These are phyloP conservation scores for Chaetodon auriga DNA, from an alignment of 2,113 vertebrate genomes.

Conservation along the genomic window DNA sequence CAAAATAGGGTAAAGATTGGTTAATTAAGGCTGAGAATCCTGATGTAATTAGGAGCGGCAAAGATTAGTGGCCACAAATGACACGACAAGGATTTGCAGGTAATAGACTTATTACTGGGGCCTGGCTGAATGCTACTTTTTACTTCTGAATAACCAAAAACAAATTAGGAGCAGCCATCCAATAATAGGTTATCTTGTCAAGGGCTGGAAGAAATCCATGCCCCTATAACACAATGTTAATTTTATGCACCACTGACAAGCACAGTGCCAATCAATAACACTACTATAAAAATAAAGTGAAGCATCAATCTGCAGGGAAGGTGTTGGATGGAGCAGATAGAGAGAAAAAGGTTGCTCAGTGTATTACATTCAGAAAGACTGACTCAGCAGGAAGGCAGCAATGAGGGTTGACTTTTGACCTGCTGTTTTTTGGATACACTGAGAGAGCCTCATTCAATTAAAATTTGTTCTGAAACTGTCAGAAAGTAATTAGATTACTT, in stretches of 20 bases:
- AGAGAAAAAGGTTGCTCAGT: constrained; percentile 25
- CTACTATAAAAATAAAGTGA: constrained; percentile 81
- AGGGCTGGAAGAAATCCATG: constrained; percentile 85
- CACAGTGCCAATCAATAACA: constrained; percentile 81
- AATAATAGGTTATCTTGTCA: constrained; percentile 87
- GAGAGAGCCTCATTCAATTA: neutral
- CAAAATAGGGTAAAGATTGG: constrained; percentile 85
- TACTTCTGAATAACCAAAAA: constrained; percentile 89
- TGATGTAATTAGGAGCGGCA: constrained; percentile 86
- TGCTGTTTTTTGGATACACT: neutral
- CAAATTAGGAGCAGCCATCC: constrained; percentile 84
- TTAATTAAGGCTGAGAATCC: constrained; percentile 86
- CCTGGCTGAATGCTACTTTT: constrained; percentile 83
- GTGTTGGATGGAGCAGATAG: constrained; percentile 35
- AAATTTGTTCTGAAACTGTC: neutral
- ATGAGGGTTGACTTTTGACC: neutral
- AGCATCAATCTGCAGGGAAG: constrained; percentile 81
- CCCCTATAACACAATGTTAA: constrained; percentile 87
- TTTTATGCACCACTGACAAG: constrained; percentile 88
- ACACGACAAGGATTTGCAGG: constrained; percentile 73
- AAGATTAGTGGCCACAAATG: constrained; percentile 84
- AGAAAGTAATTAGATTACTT: constrained; percentile 8
- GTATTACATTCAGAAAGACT: constrained; percentile 4
- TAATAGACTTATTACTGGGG: constrained; percentile 86
- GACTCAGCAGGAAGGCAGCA: neutral